Evolutionary conservation across 37 sponge, comb jelly and placozoan genomes (phyloP).

Genomic region (Axinella damicornis): DNA sequence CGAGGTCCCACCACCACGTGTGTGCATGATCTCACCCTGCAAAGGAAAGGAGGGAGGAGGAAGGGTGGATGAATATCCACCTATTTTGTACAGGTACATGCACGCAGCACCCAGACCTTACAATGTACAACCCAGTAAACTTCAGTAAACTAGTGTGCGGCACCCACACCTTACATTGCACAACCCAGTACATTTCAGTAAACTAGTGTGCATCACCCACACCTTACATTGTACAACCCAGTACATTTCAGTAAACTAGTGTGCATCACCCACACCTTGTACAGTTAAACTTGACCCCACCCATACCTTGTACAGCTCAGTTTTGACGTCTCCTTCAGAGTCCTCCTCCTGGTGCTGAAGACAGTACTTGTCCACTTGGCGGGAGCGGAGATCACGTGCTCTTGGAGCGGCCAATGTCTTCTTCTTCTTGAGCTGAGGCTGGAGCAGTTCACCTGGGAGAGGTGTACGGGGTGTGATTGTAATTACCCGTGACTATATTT

Average conservation of each 20-base stretch:
- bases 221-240: no score
- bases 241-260: no score
- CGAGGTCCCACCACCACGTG: slow-evolving; percentile 80
- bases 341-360: slow-evolving; percentile 88
- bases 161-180: no score
- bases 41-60: not conserved
- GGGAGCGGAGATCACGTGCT: slow-evolving; percentile 68
- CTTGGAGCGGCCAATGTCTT: slow-evolving; percentile 90
- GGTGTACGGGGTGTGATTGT: no score
- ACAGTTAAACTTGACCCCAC: no score
- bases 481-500: no score
- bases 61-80: no score
- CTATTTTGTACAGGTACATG: slow-evolving; percentile 35
- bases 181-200: no score
- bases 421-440: slow-evolving; percentile 93
- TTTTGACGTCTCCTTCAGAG: slow-evolving; percentile 74
- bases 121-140: no score
- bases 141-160: no score
- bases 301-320: slow-evolving; percentile 78
- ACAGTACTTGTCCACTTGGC: slow-evolving; percentile 59
- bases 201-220: no score
- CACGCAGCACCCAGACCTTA: not conserved
- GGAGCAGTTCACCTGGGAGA: slow-evolving; percentile 77
- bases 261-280: no score
- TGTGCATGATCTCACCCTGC: slow-evolving; percentile 81